Conservation (phyloP, 2,888 invertebrate species). For the Smittia sp. region DNA sequence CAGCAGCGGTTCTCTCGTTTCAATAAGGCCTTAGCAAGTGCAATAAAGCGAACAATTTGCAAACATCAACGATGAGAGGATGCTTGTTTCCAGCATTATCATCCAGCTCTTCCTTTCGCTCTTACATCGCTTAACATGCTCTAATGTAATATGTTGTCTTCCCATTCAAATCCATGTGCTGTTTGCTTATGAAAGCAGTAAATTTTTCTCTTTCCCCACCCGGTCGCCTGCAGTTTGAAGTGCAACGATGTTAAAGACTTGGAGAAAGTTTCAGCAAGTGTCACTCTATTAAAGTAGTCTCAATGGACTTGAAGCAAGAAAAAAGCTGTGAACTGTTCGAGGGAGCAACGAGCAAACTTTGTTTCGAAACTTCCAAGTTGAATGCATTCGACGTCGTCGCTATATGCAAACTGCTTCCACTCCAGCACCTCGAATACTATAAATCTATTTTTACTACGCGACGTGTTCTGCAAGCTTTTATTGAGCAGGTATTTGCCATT, state of each 20-base stretch:
- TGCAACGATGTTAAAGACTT: not conserved
- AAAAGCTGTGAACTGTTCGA: not conserved
- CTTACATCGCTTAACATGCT: not conserved
- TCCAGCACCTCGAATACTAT: not conserved
- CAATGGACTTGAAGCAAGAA: not conserved
- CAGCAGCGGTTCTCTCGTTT: too few species aligned
- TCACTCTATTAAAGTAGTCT: not conserved
- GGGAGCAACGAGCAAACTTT: not conserved
- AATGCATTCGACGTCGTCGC: not conserved
- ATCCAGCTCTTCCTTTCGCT: too few species aligned
- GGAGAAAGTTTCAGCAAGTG: not conserved
- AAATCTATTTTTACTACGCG: too few species aligned
- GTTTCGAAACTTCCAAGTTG: not conserved
- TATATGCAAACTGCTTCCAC: not conserved
- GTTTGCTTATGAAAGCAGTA: not conserved
- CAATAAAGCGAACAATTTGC: not conserved
- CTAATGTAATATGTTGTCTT: not conserved
- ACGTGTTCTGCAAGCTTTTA: not conserved
- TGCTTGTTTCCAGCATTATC: not conserved
- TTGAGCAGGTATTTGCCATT: conserved; percentile 5
- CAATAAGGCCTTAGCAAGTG: not conserved
- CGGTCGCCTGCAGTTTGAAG: not conserved
- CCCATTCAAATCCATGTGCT: not conserved
- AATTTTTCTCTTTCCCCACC: not conserved
- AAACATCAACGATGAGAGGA: not conserved